These are phyloP conservation scores for Diplodus sargus DNA, from an alignment of 2,797 vertebrate species.

Conservation along the genomic window DNA sequence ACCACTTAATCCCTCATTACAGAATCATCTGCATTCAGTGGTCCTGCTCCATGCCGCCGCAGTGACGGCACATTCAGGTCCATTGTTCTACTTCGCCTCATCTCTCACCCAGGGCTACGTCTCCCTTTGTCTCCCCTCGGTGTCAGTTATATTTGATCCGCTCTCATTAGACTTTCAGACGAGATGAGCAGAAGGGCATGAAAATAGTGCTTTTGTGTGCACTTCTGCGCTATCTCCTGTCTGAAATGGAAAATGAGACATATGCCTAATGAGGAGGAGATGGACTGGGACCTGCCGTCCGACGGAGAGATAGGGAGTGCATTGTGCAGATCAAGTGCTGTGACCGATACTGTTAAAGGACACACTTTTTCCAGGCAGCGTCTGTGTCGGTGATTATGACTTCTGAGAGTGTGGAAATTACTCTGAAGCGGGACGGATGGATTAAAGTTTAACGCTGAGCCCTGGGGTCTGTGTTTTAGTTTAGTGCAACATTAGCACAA, in stretches of 20 bases:
- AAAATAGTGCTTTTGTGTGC: constrained; percentile 85
- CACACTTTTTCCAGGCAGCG: constrained; percentile 64
- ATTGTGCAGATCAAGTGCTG: constrained; percentile 53
- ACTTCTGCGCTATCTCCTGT: constrained; percentile 78
- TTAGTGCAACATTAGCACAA: constrained; percentile 57
- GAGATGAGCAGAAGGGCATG: constrained; percentile 74
- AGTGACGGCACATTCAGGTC: constrained; percentile 71
- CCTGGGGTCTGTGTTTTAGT: constrained; percentile 40
- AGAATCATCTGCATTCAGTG: constrained; percentile 83
- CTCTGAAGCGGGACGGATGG: constrained; percentile 73
- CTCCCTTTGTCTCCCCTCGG: constrained; percentile 77
- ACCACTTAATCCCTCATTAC: constrained; percentile 87
- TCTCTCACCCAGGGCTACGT: constrained; percentile 70
- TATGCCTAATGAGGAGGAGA: constrained; percentile 86
- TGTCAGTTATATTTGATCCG: constrained; percentile 81
- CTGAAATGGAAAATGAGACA: constrained; percentile 85
- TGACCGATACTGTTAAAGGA: constrained; percentile 66
- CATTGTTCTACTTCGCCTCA: constrained; percentile 79
- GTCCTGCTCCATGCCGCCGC: constrained; percentile 68
- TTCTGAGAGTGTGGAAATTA: constrained; percentile 63
- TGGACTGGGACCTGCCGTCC: constrained; percentile 64
- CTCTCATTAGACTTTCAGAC: constrained; percentile 85
- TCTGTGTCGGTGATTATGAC: constrained; percentile 63
- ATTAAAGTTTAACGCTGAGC: constrained; percentile 69
- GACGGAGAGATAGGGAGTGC: constrained; percentile 56